phyloP scores from a whole-genome alignment of 2,113 vertebrate species.

The Cavia porcellus region DNA sequence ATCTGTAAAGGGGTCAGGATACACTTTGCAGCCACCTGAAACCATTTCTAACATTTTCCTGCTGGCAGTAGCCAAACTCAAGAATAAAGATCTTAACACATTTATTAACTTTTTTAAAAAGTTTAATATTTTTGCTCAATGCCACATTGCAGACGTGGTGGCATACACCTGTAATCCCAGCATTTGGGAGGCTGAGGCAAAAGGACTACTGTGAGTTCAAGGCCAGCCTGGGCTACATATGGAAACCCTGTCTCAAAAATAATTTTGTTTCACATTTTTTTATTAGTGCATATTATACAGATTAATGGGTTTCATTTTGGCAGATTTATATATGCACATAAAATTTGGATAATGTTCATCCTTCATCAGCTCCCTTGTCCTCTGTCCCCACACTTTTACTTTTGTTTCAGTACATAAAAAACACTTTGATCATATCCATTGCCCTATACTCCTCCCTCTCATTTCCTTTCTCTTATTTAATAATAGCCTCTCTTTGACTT shows the following conservation, averaged over 20 bases:
- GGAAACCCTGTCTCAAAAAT: background rate
- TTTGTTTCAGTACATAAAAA: background rate
- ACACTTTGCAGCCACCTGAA: background rate
- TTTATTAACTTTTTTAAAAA: background rate
- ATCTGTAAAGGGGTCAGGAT: background rate
- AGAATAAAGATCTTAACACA: background rate
- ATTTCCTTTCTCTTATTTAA: background rate
- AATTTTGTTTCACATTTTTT: background rate
- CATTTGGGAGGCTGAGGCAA: too few relatives aligned
- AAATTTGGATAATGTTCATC: background rate
- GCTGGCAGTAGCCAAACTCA: background rate
- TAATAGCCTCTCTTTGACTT: background rate
- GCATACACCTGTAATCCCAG: too few relatives aligned
- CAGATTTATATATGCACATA: background rate
- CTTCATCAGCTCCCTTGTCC: background rate
- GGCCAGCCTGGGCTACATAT: too few relatives aligned
- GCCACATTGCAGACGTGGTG: too few relatives aligned
- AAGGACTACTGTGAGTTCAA: too few relatives aligned
- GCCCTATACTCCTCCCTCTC: background rate
- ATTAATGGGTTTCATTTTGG: background rate
- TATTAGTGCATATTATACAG: background rate
- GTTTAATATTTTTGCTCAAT: background rate
- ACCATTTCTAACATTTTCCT: background rate
- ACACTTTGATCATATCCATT: background rate
- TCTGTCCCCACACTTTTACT: background rate